Conservation (phyloP, 2,888 invertebrate species). For the Drosophila diplacantha region DNA sequence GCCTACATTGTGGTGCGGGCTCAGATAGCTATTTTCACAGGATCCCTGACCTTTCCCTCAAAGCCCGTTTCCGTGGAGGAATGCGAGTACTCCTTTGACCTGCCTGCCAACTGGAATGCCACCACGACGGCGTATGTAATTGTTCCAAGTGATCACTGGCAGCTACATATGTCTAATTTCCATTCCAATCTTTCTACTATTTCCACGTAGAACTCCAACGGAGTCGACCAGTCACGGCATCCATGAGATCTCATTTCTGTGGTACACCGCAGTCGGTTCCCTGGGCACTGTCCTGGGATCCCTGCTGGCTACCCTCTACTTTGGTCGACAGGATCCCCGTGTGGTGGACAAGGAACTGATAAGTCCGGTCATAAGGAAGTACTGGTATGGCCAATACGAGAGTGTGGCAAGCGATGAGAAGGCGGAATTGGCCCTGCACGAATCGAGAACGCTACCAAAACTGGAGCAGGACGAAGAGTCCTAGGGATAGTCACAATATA, state of each 20-base stretch:
- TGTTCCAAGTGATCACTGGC: slow-evolving; percentile 8
- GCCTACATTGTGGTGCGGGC: slow-evolving; percentile 83
- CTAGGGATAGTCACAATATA: background rate
- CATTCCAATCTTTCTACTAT: background rate
- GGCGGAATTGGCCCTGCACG: slow-evolving; percentile 19
- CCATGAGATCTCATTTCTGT: slow-evolving; percentile 84
- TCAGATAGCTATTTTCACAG: slow-evolving; percentile 83
- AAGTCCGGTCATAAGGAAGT: slow-evolving; percentile 81
- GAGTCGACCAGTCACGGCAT: slow-evolving; percentile 38
- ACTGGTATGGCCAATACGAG: slow-evolving; percentile 74
- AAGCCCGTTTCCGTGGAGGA: slow-evolving; percentile 66
- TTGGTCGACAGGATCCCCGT: slow-evolving; percentile 79
- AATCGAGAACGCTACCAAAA: slow-evolving; percentile 25
- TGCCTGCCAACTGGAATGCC: slow-evolving; percentile 41
- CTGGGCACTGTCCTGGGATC: slow-evolving; percentile 81
- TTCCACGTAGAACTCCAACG: slow-evolving; percentile 7
- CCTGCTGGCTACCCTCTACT: slow-evolving; percentile 80
- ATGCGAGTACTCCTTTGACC: slow-evolving; percentile 54
- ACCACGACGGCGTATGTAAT: slow-evolving; percentile 44
- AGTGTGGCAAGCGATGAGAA: slow-evolving; percentile 42
- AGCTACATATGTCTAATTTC: background rate
- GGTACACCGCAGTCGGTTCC: slow-evolving; percentile 84
- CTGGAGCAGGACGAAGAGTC: slow-evolving; percentile 14
- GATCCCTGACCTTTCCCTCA: slow-evolving; percentile 77
- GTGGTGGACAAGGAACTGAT: slow-evolving; percentile 81